phyloP scores from a whole-genome alignment of 2,797 vertebrate species.

The Sebastes kiyomatsui region DNA sequence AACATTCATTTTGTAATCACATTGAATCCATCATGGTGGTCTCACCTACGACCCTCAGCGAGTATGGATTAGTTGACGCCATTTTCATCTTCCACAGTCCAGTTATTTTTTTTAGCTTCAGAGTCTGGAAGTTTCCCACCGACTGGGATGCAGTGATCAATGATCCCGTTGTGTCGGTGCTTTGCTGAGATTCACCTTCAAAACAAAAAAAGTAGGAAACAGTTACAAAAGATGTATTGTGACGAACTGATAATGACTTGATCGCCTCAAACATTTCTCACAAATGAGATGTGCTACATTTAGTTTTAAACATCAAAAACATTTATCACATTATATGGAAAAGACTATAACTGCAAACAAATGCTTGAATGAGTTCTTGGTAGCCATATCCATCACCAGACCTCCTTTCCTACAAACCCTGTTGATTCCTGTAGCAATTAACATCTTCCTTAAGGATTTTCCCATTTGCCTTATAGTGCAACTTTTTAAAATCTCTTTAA shows the following conservation, averaged over 20 bases:
- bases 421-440: not conserved
- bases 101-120: constrained; percentile 37
- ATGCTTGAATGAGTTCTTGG: not conserved
- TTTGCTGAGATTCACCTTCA: constrained; percentile 55
- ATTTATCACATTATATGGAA: not conserved
- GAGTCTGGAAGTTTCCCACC: constrained; percentile 63
- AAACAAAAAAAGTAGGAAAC: not conserved
- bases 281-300: too few species aligned
- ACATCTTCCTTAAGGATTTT: too few species aligned
- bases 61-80: constrained; percentile 61
- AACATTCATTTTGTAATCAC: too few species aligned
- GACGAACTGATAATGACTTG: not conserved
- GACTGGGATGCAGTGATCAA: constrained; percentile 40
- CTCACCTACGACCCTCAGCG: constrained; percentile 73
- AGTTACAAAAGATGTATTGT: not conserved
- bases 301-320: too few species aligned
- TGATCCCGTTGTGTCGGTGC: constrained; percentile 21
- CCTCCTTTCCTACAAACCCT: not conserved
- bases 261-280: not conserved
- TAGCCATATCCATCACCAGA: not conserved
- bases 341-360: not conserved
- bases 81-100: constrained; percentile 67
- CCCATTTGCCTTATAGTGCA: too few species aligned
- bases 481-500: too few species aligned
- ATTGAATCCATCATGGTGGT: not conserved